These are phyloP conservation scores for Lagria hirta DNA, from an alignment of 2,888 invertebrate genomes.

Conservation along the genomic window DNA sequence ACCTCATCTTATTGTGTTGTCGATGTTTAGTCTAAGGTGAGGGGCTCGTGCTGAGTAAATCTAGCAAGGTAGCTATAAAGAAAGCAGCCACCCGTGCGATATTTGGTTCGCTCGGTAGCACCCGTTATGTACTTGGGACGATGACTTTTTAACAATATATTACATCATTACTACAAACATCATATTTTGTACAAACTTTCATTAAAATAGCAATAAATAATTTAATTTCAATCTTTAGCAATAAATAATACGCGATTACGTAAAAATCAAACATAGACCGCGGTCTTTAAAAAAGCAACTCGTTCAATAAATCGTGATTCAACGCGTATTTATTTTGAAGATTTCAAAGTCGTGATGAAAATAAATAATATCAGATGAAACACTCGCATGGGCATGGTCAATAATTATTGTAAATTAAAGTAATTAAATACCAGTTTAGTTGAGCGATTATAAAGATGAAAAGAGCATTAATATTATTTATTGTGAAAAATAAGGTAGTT, in stretches of 20 bases:
- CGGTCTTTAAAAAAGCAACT: slow-evolving; percentile 17
- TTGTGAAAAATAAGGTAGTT: slow-evolving; percentile 15
- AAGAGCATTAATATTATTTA: slow-evolving; percentile 20
- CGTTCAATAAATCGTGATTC: slow-evolving; percentile 26
- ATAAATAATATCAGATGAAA: slow-evolving; percentile 30
- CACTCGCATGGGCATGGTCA: slow-evolving; percentile 18
- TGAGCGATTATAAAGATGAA: slow-evolving; percentile 18
- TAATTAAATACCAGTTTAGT: slow-evolving; percentile 22
- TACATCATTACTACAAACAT: slow-evolving; percentile 34
- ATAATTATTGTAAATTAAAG: slow-evolving; percentile 28
- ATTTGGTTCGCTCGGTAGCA: slow-evolving; percentile 51
- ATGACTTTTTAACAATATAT: slow-evolving; percentile 52
- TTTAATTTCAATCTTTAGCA: too few relatives aligned
- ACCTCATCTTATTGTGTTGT: slow-evolving; percentile 42
- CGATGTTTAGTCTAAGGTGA: slow-evolving; percentile 31
- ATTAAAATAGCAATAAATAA: too few relatives aligned
- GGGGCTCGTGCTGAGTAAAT: slow-evolving; percentile 48
- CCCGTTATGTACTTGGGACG: slow-evolving; percentile 50
- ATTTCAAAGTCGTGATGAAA: slow-evolving; percentile 35
- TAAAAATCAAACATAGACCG: too few relatives aligned
- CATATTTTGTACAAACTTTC: too few relatives aligned
- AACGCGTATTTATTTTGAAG: slow-evolving; percentile 28
- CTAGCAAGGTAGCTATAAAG: slow-evolving; percentile 41
- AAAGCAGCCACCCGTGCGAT: slow-evolving; percentile 52
- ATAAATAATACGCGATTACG: too few relatives aligned